Evolutionary conservation across 2,888 invertebrate species (phyloP), one percentile per base, ranked within the genome.

Genomic region (Hydropsyche betteni): DNA sequence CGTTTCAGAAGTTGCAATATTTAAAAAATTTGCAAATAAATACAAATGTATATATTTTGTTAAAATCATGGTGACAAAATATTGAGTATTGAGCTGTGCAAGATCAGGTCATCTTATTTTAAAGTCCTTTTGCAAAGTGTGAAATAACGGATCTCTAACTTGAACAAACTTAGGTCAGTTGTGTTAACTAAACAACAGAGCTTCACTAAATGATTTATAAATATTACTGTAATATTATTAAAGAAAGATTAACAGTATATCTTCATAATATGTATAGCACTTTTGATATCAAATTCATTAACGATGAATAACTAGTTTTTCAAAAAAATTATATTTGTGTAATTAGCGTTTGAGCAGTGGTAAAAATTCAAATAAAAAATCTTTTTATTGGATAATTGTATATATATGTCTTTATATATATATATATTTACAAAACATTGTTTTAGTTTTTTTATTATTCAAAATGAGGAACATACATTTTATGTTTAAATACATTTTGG

Each of bases 111-210:
- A 64, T 36, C 34, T n/a, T 36, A 36, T 64, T 44, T 58, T 58
- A 64, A 34, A 44, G 44, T 44, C 6, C 7, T 64, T 34, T 10
- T 12, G 14, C 10, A 64, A 36, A 64, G 64, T 64, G 64, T 36
- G 36, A 64, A 64, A 64, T 64, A 64, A 64, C 64, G 64, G 64
- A 64, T 36, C 10, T 44, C 44, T 44, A 10, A 64, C 36, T 64
- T n/a, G 34, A 36, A 64, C n/a, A 64, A 64, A 64, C 64, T 34
- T n/a, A 24, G 58, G 16, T 58, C 16, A 58, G 44, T 58, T 14
- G 58, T 58, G 58, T 16, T 58, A 58, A 58, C 14, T 58, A 16
- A 24, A 4, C n/a, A 58, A 58, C 58, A 58, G 14, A 58, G n/a
- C 8, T 2, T 58, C 24, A 58, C 58, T 24, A 16, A 58, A 58